Evolutionary conservation across 2,888 invertebrate species (phyloP).

Genomic region (Ophioninae sp.): DNA sequence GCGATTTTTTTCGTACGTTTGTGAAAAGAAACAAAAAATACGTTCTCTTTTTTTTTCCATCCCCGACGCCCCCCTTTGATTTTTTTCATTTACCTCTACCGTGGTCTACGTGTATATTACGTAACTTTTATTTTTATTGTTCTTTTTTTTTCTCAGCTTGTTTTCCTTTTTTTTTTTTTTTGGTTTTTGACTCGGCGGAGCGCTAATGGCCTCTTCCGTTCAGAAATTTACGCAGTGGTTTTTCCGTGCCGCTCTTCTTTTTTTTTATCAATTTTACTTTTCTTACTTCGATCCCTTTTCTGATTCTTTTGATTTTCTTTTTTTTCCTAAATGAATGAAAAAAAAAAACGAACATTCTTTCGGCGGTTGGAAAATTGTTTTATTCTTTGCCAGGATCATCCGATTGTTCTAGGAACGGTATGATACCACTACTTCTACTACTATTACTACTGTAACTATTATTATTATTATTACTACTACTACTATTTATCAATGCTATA

Average conservation of each 20-base stretch:
- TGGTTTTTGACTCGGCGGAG: conserved; percentile 19
- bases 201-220: conserved; percentile 13
- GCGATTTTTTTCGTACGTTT: conserved; percentile 69
- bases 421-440: conserved; percentile 59
- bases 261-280: conserved; percentile 43
- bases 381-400: conserved; percentile 62
- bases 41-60: conserved; percentile 62
- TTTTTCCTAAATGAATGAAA: conserved; percentile 47
- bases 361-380: conserved; percentile 27
- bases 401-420: conserved; percentile 64
- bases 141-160: conserved; percentile 5
- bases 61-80: neutral
- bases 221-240: conserved; percentile 29
- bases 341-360: conserved; percentile 25
- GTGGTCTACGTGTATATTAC: conserved; percentile 61
- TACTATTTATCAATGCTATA: conserved; percentile 39
- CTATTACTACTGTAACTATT: neutral
- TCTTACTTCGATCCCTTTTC: conserved; percentile 48
- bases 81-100: conserved; percentile 69
- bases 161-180: conserved; percentile 23
- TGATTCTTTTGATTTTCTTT: conserved; percentile 38
- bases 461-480: neutral
- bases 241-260: conserved; percentile 53
- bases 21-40: conserved; percentile 44
- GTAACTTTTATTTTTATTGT: neutral